These are phyloP conservation scores for Peromyscus polionotus DNA, from an alignment of 2,113 vertebrate species.

Conservation along the genomic window DNA sequence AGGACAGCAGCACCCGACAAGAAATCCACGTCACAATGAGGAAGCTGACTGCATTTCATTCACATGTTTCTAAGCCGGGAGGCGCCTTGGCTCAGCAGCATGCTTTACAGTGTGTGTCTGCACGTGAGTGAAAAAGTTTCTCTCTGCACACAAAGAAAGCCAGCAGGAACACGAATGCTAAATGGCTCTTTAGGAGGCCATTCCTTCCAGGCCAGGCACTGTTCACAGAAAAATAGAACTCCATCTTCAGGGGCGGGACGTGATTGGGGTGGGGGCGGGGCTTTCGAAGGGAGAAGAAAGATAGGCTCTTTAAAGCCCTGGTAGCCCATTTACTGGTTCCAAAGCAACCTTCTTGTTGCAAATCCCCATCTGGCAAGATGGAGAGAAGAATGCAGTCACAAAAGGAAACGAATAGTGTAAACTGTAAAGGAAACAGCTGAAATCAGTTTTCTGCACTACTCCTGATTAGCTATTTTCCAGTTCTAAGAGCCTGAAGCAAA, in stretches of 20 bases:
- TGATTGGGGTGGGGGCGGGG: background rate
- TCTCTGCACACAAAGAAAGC: conserved; percentile 46
- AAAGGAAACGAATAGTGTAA: conserved; percentile 79
- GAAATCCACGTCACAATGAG: background rate
- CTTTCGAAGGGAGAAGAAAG: conserved; percentile 56
- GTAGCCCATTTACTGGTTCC: conserved; percentile 72
- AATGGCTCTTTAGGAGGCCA: background rate
- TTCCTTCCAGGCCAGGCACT: background rate
- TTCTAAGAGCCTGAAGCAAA: conserved; percentile 86
- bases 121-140: background rate
- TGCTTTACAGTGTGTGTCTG: background rate
- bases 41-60: background rate
- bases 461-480: conserved; percentile 88
- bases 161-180: background rate
- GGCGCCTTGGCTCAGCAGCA: background rate
- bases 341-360: conserved; percentile 69
- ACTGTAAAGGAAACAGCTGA: conserved; percentile 87
- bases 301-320: conserved; percentile 45
- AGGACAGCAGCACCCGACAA: background rate
- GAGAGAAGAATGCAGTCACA: conserved; percentile 66
- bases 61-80: background rate
- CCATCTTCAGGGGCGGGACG: background rate
- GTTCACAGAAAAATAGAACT: background rate
- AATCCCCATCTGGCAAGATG: conserved; percentile 65
- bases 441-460: conserved; percentile 87